Percentiles rank a stretch among this genome's conserved stretches.
These are phyloP conservation scores for Herpailurus yagouaroundi DNA, from an alignment of 2,113 vertebrate genomes.

Conservation along the genomic window DNA sequence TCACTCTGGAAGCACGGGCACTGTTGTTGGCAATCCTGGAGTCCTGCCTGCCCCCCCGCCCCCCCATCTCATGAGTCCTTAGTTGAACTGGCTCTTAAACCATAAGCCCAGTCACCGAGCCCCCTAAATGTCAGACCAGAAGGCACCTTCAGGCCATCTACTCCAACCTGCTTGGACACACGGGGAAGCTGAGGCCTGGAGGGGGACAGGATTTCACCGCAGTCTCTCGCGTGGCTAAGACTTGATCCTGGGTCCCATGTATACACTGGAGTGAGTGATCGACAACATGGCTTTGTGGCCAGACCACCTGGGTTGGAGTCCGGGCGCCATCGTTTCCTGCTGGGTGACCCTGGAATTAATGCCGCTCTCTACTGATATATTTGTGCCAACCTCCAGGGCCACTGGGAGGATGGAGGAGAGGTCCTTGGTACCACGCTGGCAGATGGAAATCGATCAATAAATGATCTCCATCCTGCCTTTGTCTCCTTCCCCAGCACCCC, in stretches of 20 bases:
- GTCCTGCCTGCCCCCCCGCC: background rate
- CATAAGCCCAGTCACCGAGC: background rate
- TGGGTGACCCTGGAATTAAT: background rate
- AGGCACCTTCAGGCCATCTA: background rate
- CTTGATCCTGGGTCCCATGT: background rate
- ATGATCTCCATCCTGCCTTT: background rate
- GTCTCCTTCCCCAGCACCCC: background rate
- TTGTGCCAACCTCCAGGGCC: background rate
- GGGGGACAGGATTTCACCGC: background rate
- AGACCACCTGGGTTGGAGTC: background rate
- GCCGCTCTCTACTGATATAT: background rate
- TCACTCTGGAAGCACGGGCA: fast-evolving
- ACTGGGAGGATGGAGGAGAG: background rate
- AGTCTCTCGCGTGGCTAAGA: background rate
- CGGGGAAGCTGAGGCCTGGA: background rate
- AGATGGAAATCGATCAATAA: background rate
- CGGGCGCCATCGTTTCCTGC: background rate
- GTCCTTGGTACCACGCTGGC: background rate
- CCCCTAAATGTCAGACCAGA: background rate
- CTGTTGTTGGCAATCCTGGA: background rate
- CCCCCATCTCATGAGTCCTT: fast-evolving
- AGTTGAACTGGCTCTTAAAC: background rate
- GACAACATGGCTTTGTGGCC: background rate
- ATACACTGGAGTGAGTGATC: background rate
- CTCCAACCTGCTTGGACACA: background rate